Evolutionary conservation across 2,888 invertebrate species (phyloP), one percentile per base, ranked within the genome.

Genomic region (Plagiodera versicolora): DNA sequence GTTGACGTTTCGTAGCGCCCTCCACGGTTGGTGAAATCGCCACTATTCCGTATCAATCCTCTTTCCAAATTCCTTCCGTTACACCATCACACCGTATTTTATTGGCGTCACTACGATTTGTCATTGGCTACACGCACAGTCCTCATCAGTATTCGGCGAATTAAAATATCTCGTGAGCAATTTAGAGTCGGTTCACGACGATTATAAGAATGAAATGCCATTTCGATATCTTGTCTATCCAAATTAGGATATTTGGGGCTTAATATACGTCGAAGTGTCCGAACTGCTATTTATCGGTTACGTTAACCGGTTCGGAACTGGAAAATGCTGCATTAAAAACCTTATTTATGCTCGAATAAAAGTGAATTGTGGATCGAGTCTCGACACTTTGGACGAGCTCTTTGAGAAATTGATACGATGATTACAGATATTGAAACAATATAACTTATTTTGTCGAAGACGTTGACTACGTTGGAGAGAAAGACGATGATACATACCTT

Each of bases 291-390:
- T 70, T 70, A 69, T 70, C 66, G 64, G 67, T 67, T 67, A 64
- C 63, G 66, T 68, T 67, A 64, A 69, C 70, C 70, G 70, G 70
- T 71, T 71, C 63, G 65, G 68, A 67, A 66, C 65, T 67, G 66
- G 68, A 69, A 70, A 70, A 69, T 64, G 67, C 60, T 60, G 66
- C 70, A 68, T 69, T 69, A 70, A 70, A 70, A 70, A 65, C 61
- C 63, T 69, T 70, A 70, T 70, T 70, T 70, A 70, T 68, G 66
- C 61, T 60, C 64, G 56, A 68, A 69, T 70, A 70, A 70, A 69
- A 60, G 63, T 69, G 67, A 69, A 74, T 75, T 77, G 77, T 64
- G 51, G 52, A 51, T 49, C 55, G 63, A 55, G 60, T 56, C 57
- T 58, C 55, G 60, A 58, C 65, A 53, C 58, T 53, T 61, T 58